These are phyloP conservation scores for Melanerpes aurifrons DNA, from an alignment of 2,113 vertebrate genomes.

Conservation along the genomic window DNA sequence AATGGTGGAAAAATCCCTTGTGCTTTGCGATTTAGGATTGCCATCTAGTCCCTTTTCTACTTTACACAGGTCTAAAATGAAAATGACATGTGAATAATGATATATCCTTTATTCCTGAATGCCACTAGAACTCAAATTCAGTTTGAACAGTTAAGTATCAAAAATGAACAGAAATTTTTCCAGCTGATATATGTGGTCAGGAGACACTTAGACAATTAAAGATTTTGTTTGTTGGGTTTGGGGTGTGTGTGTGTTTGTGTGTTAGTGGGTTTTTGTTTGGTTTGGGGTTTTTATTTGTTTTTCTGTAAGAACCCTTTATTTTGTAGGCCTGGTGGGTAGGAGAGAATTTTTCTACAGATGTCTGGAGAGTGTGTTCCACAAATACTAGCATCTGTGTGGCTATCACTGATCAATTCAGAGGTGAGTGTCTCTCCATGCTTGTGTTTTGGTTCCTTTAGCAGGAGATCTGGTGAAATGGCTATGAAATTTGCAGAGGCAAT, in stretches of 20 bases:
- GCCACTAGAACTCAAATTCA: background rate
- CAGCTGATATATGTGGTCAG: background rate
- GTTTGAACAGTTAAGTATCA: background rate
- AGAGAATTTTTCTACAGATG: constrained; percentile 69
- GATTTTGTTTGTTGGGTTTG: background rate
- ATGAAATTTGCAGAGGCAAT: background rate
- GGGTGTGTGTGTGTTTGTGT: too few relatives aligned
- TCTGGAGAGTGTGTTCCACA: constrained; percentile 74
- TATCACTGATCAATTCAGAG: constrained; percentile 1
- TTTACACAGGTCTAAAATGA: background rate
- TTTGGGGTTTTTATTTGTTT: background rate
- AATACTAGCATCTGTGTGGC: constrained; percentile 65
- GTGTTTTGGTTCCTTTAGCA: background rate
- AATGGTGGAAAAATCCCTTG: background rate
- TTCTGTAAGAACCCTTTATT: background rate
- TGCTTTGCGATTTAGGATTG: background rate
- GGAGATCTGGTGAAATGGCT: background rate
- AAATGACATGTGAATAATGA: background rate
- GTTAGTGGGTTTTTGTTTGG: background rate
- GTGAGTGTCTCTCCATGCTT: constrained; percentile 56
- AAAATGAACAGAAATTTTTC: background rate
- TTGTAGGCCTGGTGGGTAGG: constrained; percentile 84
- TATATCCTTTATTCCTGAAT: background rate
- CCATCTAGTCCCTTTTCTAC: background rate
- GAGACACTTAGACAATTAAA: background rate